Conservation (phyloP, 1,140 invertebrate genomes). For the Anoplolepis gracilipes region DNA sequence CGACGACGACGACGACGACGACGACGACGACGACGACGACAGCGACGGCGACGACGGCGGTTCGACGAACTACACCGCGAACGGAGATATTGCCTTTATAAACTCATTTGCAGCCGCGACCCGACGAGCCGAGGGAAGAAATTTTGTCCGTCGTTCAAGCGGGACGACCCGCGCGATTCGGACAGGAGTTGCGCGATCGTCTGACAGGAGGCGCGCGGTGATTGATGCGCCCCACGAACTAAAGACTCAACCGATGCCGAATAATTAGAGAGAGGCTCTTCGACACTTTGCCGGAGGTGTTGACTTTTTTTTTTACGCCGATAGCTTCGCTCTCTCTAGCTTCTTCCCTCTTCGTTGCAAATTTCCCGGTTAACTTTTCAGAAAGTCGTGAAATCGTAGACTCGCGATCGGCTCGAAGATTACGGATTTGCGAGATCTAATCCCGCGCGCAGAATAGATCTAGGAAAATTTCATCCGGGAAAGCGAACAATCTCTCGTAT, state of each 20-base stretch:
- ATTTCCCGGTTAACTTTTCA: constrained; percentile 29
- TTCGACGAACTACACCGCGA: constrained; percentile 75
- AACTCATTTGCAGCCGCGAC: constrained; percentile 85
- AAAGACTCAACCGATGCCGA: constrained; percentile 77
- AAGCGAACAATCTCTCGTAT: too few relatives aligned
- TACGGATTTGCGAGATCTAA: neutral
- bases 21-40: constrained; percentile 45
- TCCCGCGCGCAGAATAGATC: neutral
- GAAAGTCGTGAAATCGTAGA: constrained; percentile 18
- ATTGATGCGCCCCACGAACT: constrained; percentile 76
- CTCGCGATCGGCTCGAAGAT: neutral
- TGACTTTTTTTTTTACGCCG: constrained; percentile 72
- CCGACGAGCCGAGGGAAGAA: constrained; percentile 59
- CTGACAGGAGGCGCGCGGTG: constrained; percentile 66
- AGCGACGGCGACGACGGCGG: constrained; percentile 58
- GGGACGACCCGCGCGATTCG: constrained; percentile 44
- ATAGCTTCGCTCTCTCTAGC: neutral
- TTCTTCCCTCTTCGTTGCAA: constrained; percentile 28
- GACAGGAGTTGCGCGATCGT: constrained; percentile 69
- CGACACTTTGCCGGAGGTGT: constrained; percentile 78
- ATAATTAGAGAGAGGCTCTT: constrained; percentile 76
- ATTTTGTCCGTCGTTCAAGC: constrained; percentile 70
- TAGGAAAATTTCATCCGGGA: neutral
- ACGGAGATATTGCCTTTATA: constrained; percentile 84
- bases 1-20: constrained; percentile 41